A percentile compares a stretch with the other conserved stretches of the same genome.
Evolutionary conservation across 2,888 invertebrate genomes (phyloP).

Genomic region (Eurois occulta): DNA sequence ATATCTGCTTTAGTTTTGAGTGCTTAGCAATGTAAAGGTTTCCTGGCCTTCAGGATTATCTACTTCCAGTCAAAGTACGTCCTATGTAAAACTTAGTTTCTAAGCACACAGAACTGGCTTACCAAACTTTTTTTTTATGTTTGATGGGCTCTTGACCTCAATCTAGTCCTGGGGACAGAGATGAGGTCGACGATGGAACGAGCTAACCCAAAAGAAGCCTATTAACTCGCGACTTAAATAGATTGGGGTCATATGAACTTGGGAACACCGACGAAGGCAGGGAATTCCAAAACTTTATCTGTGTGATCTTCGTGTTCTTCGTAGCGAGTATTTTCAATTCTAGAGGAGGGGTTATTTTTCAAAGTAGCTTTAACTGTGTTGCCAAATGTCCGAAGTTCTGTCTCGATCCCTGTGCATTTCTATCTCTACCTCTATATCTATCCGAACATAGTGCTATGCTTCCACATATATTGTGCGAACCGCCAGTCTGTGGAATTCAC

Average conservation of each 20-base stretch:
- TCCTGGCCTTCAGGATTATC: not conserved
- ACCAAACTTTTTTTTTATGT: slow-evolving; percentile 42
- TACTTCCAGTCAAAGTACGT: not conserved
- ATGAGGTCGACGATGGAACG: no score
- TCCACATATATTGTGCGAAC: no score
- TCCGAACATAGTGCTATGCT: no score
- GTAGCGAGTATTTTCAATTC: not conserved
- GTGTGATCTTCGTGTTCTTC: not conserved
- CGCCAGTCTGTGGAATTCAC: no score
- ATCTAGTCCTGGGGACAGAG: no score
- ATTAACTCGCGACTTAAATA: no score
- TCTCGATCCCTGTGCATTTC: not conserved
- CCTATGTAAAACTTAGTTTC: slow-evolving; percentile 18
- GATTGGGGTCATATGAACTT: no score
- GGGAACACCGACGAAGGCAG: no score
- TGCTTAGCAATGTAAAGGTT: not conserved
- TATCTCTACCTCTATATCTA: not conserved
- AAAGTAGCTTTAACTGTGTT: not conserved
- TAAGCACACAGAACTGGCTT: slow-evolving; percentile 29
- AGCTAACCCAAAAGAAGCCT: no score
- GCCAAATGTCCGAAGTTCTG: not conserved
- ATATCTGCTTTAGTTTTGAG: not conserved
- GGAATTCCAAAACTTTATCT: slow-evolving; percentile 34
- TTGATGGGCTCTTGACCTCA: no score
- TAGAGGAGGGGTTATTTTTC: not conserved